Evolutionary conservation across 2,113 vertebrate genomes (phyloP).

Genomic region (Leptosomus discolor): DNA sequence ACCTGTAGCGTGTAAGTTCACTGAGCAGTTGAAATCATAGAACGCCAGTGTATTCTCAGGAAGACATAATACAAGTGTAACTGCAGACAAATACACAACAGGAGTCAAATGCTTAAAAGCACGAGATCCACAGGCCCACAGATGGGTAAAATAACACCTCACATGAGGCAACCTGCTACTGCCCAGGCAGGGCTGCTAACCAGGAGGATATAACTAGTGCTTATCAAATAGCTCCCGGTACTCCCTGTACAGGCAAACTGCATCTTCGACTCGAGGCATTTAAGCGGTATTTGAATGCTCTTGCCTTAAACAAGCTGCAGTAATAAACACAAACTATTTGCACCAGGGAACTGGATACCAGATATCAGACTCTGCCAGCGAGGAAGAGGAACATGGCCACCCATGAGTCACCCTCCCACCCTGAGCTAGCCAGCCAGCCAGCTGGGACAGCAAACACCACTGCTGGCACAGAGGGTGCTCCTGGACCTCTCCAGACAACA

Average conservation of each 20-base stretch:
- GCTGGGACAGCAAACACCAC: neutral
- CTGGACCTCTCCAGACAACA: neutral
- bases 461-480: neutral
- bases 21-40: neutral
- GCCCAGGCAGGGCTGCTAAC: neutral
- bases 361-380: neutral
- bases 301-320: neutral
- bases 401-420: neutral
- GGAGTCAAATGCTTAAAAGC: neutral
- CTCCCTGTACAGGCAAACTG: neutral
- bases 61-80: neutral
- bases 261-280: rapidly evolving
- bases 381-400: neutral
- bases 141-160: neutral
- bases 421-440: neutral
- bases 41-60: neutral
- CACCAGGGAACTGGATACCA: neutral
- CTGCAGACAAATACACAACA: neutral
- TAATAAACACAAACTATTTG: neutral
- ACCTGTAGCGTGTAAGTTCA: rapidly evolving
- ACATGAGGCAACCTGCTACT: neutral
- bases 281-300: neutral
- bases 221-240: neutral
- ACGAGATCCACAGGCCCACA: neutral
- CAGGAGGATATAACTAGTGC: rapidly evolving